Percentiles rank a stretch among this genome's conserved stretches.
Conservation (phyloP, 2,797 vertebrate genomes). For the Anguilla marmorata region DNA sequence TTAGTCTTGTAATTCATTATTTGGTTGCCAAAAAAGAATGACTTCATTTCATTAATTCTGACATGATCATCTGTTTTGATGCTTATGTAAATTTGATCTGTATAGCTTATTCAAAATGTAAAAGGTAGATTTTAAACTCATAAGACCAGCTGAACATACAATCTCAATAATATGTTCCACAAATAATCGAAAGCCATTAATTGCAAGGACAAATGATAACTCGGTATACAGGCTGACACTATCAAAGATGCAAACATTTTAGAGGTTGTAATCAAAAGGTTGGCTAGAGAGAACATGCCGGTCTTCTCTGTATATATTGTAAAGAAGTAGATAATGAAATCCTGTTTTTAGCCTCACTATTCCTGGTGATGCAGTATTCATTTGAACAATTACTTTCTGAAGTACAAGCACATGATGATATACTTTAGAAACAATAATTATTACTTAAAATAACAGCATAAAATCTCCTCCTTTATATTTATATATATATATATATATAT, state of each 20-base stretch:
- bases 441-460: too few species aligned
- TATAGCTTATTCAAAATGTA: conserved; percentile 42
- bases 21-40: not conserved
- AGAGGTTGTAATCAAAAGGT: conserved; percentile 55
- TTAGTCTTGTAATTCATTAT: not conserved
- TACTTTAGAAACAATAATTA: too few species aligned
- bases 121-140: conserved; percentile 41
- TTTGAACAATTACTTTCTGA: not conserved
- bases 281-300: conserved; percentile 26
- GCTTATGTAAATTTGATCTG: conserved; percentile 55
- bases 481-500: too few species aligned
- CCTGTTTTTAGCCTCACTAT: not conserved
- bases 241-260: conserved; percentile 44
- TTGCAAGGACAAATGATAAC: conserved; percentile 60
- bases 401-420: too few species aligned
- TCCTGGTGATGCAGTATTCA: not conserved
- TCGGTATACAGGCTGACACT: conserved; percentile 44
- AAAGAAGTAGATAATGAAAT: too few species aligned
- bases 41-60: conserved; percentile 41
- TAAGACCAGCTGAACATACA: conserved; percentile 44
- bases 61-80: conserved; percentile 65
- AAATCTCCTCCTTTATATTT: too few species aligned
- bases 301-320: conserved; percentile 4
- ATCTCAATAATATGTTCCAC: conserved; percentile 51
- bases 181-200: conserved; percentile 63